These are phyloP conservation scores for Sceliomorpha sp. DNA, from an alignment of 2,888 invertebrate genomes.

Conservation along the genomic window DNA sequence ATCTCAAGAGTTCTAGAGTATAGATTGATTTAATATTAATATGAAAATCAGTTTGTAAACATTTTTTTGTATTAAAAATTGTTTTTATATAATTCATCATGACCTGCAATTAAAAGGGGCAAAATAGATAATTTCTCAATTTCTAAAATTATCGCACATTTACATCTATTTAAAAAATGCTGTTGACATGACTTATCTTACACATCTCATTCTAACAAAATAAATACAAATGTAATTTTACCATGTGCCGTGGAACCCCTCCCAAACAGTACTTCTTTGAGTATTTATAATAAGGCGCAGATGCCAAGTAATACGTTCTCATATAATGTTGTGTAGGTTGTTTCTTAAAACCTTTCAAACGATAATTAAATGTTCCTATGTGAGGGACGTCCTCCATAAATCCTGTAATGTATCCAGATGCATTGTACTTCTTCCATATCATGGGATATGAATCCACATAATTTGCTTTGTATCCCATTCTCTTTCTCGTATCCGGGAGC, in stretches of 20 bases:
- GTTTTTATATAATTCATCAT: too few relatives aligned
- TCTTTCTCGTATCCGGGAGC: constrained; percentile 90
- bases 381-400: constrained; percentile 93
- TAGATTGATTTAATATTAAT: too few relatives aligned
- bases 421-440: constrained; percentile 90
- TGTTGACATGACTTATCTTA: too few relatives aligned
- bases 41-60: too few relatives aligned
- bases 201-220: too few relatives aligned
- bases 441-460: constrained; percentile 90
- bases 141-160: too few relatives aligned
- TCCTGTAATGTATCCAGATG: constrained; percentile 86
- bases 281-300: constrained; percentile 82
- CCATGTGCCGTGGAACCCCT: constrained; percentile 87
- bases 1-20: too few relatives aligned
- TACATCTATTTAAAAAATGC: too few relatives aligned
- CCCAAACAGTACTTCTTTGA: constrained; percentile 86
- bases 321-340: constrained; percentile 96
- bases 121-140: constrained; percentile 34
- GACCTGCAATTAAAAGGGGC: background rate
- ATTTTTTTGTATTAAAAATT: too few relatives aligned
- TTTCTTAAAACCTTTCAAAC: constrained; percentile 90
- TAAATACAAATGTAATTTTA: too few relatives aligned
- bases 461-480: constrained; percentile 83
- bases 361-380: constrained; percentile 93
- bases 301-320: constrained; percentile 88